Percentiles rank a stretch among this genome's conserved stretches.
These are phyloP conservation scores for Python bivittatus DNA, from an alignment of 2,113 vertebrate species.

Conservation along the genomic window DNA sequence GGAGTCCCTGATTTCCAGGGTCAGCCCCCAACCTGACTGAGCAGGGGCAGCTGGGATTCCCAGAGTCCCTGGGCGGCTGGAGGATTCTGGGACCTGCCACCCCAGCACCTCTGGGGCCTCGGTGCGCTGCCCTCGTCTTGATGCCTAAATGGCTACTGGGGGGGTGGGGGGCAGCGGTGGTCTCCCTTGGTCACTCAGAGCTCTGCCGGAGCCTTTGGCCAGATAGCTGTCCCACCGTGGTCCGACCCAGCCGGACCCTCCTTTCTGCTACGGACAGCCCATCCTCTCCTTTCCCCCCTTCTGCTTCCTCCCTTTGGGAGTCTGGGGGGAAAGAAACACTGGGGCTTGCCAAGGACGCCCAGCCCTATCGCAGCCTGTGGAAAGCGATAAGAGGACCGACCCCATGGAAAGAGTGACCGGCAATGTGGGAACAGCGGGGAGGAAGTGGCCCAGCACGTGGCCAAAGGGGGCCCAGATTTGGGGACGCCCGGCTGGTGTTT, in stretches of 20 bases:
- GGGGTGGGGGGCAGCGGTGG: background rate
- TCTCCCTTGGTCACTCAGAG: background rate
- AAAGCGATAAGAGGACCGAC: background rate
- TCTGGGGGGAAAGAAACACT: background rate
- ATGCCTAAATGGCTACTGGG: background rate
- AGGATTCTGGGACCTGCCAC: background rate
- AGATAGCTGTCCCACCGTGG: background rate
- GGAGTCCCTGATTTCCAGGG: background rate
- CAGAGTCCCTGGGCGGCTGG: background rate
- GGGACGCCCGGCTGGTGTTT: background rate
- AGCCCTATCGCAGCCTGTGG: background rate
- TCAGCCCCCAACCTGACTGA: background rate
- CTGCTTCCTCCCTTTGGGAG: background rate
- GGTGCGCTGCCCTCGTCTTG: background rate
- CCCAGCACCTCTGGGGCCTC: background rate
- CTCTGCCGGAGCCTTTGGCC: background rate
- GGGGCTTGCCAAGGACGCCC: background rate
- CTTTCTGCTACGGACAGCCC: background rate
- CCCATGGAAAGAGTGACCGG: background rate
- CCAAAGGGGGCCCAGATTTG: background rate
- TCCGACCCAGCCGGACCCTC: background rate
- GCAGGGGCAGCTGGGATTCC: too few species aligned
- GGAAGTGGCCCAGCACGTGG: background rate
- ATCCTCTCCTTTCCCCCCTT: background rate
- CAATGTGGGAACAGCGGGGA: background rate